Evolutionary conservation across 2,888 invertebrate genomes (phyloP).

Genomic region (Campoplex nolae): DNA sequence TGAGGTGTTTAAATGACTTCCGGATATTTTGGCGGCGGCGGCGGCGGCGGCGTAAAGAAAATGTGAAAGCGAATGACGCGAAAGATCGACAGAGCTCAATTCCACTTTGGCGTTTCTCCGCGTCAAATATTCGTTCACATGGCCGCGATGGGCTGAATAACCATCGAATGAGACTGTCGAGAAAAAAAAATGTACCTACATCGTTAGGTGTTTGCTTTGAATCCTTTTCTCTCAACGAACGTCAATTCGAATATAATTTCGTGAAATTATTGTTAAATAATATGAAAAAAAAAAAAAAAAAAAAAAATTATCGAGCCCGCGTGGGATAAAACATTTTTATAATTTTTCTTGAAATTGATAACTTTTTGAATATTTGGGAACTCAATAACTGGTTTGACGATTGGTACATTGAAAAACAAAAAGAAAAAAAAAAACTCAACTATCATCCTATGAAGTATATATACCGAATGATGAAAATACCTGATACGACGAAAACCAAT

Average conservation of each 20-base stretch:
- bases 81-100: conserved; percentile 5
- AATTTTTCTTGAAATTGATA: neutral
- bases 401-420: neutral
- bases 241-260: neutral
- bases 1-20: conserved; percentile 10
- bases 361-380: neutral
- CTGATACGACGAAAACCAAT: neutral
- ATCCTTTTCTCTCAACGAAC: neutral
- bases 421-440: too few species aligned
- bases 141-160: neutral
- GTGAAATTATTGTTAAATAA: neutral
- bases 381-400: neutral
- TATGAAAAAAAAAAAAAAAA: neutral
- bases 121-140: neutral
- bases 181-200: neutral
- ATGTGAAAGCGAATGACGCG: conserved; percentile 39
- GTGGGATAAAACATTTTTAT: neutral
- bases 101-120: neutral
- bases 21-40: neutral
- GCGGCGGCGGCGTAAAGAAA: neutral
- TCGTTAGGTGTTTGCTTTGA: neutral
- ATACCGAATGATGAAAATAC: neutral
- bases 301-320: too few species aligned
- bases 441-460: neutral
- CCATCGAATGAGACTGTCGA: neutral